Evolutionary conservation across 2,113 vertebrate species (phyloP).

Genomic region (Irena cyanogastra): DNA sequence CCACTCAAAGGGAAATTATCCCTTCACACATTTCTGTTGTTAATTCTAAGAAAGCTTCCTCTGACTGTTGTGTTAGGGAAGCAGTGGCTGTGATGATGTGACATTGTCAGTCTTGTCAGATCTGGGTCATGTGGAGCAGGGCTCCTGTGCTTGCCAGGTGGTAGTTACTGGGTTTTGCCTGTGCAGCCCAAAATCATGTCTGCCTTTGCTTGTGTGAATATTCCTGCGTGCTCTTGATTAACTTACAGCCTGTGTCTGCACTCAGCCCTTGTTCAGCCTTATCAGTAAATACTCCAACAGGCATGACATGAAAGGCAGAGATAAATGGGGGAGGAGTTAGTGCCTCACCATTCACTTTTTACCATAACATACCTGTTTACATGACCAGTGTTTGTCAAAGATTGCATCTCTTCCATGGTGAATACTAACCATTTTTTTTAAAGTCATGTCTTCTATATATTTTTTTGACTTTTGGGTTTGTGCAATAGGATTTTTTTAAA

Average conservation of each 20-base stretch:
- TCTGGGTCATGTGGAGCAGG: neutral
- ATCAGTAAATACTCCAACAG: too few species aligned
- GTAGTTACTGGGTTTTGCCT: neutral
- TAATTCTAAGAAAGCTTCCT: neutral
- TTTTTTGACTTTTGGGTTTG: neutral
- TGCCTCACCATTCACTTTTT: neutral
- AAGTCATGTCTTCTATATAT: neutral
- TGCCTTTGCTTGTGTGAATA: neutral
- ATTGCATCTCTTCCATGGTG: neutral
- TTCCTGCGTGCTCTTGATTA: neutral
- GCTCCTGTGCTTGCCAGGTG: neutral
- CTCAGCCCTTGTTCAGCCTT: neutral
- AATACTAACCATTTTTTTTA: fast-evolving
- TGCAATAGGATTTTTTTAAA: neutral
- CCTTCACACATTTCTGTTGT: neutral
- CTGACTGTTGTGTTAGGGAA: neutral
- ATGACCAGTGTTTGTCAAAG: neutral
- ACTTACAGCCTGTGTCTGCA: neutral
- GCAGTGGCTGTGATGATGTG: neutral
- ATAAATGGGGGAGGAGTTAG: neutral
- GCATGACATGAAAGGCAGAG: neutral
- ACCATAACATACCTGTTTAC: neutral
- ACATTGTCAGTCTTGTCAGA: neutral
- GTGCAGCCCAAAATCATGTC: neutral
- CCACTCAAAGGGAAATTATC: neutral